Conservation (phyloP, 2,113 vertebrate genomes). For the Crocuta crocuta region DNA sequence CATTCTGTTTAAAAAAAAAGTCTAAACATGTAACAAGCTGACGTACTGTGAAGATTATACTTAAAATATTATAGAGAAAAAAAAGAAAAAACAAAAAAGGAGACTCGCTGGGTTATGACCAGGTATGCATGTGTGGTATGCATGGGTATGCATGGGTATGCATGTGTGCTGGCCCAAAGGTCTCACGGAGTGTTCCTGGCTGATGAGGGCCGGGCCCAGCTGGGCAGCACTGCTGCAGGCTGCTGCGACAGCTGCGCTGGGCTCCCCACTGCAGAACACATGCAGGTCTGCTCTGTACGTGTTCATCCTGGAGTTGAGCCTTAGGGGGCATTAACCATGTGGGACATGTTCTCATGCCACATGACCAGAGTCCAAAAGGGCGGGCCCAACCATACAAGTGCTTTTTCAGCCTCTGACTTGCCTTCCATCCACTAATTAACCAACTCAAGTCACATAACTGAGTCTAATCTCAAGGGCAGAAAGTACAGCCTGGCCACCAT, state of each 20-base stretch:
- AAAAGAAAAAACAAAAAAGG: neutral
- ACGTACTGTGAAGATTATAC: neutral
- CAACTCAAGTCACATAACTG: neutral
- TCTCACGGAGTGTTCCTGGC: neutral
- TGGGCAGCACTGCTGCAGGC: neutral
- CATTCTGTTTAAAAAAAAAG: neutral
- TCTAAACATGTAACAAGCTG: neutral
- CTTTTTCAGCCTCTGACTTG: conserved; percentile 4
- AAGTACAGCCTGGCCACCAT: neutral
- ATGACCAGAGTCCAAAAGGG: neutral
- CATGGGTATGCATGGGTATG: no score
- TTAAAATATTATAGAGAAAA: neutral
- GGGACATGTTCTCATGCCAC: neutral
- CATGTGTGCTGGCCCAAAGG: neutral
- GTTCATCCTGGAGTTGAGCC: neutral
- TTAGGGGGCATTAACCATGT: neutral
- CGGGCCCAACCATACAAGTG: neutral
- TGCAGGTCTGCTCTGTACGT: neutral
- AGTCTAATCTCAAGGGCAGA: neutral
- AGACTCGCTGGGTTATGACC: neutral
- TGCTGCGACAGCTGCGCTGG: neutral
- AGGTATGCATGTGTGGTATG: no score
- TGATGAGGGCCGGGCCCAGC: neutral
- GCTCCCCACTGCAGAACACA: neutral
- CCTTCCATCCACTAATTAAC: neutral